Evolutionary conservation across 2,113 vertebrate species (phyloP).

Genomic region (Tretioscincus oriximinensis): DNA sequence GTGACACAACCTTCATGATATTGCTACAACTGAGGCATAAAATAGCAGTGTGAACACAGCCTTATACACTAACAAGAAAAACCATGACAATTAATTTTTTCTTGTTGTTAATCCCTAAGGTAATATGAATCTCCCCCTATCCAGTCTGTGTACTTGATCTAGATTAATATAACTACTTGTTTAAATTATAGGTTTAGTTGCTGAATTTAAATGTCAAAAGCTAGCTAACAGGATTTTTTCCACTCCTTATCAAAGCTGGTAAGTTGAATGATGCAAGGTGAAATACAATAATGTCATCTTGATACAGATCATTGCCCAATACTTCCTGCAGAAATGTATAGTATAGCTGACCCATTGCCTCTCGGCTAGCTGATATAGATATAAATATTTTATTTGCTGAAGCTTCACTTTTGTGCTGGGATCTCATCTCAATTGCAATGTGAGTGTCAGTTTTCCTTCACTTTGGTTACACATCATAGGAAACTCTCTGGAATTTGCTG

Average conservation of each 20-base stretch:
- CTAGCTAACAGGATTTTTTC: neutral
- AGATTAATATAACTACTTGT: no score
- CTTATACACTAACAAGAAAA: no score
- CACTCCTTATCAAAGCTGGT: neutral
- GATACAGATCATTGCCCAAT: slow-evolving; percentile 19
- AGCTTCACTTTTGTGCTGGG: slow-evolving; percentile 40
- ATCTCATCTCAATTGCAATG: slow-evolving; percentile 20
- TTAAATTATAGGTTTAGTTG: neutral
- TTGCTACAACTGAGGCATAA: no score
- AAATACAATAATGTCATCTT: slow-evolving; percentile 15
- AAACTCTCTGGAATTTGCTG: slow-evolving; percentile 21
- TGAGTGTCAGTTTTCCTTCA: slow-evolving; percentile 37
- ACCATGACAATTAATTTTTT: no score
- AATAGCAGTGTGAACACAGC: no score
- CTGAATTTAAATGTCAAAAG: neutral
- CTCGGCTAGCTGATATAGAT: slow-evolving; percentile 31
- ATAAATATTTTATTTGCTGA: slow-evolving; percentile 35
- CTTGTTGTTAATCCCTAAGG: no score
- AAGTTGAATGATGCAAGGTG: neutral
- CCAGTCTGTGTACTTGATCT: no score
- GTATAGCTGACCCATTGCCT: slow-evolving; percentile 21
- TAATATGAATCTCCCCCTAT: no score
- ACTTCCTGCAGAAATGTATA: neutral
- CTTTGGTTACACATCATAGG: neutral
- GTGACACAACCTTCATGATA: no score